Percentiles rank a stretch among this genome's conserved stretches.
phyloP scores from a whole-genome alignment of 2,888 invertebrate species.

The Dione vanillae region DNA sequence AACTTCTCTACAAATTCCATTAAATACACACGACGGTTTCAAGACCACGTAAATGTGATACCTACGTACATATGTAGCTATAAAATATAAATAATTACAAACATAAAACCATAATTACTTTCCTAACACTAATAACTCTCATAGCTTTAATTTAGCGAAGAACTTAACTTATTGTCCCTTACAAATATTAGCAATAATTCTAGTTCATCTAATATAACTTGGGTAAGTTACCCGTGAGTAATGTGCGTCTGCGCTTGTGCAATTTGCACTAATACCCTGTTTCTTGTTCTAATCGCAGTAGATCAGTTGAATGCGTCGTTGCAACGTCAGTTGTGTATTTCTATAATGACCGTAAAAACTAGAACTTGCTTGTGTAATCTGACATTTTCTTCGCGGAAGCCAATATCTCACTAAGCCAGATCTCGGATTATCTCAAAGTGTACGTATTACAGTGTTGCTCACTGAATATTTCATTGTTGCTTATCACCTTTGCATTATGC shows the following conservation, averaged over 20 bases:
- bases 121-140: constrained; percentile 13
- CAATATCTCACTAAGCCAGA: constrained; percentile 20
- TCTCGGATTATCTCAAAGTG: not conserved
- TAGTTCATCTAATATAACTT: constrained; percentile 27
- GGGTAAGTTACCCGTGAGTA: constrained; percentile 40
- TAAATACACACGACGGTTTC: not conserved
- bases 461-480: not conserved
- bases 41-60: constrained; percentile 5
- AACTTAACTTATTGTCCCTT: constrained; percentile 29
- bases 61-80: not conserved
- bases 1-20: not conserved
- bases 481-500: not conserved
- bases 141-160: constrained; percentile 20
- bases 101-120: constrained; percentile 23
- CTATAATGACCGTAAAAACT: constrained; percentile 39
- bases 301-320: constrained; percentile 35
- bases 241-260: constrained; percentile 44
- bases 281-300: constrained; percentile 47
- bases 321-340: constrained; percentile 37
- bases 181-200: constrained; percentile 31
- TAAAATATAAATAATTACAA: not conserved
- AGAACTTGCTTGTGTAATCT: constrained; percentile 5
- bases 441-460: not conserved
- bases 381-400: constrained; percentile 28
- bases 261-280: constrained; percentile 50